Evolutionary conservation across 2,113 vertebrate genomes (phyloP), one percentile per base, ranked within the genome.

Genomic region (Sakesphorus luctuosus): DNA sequence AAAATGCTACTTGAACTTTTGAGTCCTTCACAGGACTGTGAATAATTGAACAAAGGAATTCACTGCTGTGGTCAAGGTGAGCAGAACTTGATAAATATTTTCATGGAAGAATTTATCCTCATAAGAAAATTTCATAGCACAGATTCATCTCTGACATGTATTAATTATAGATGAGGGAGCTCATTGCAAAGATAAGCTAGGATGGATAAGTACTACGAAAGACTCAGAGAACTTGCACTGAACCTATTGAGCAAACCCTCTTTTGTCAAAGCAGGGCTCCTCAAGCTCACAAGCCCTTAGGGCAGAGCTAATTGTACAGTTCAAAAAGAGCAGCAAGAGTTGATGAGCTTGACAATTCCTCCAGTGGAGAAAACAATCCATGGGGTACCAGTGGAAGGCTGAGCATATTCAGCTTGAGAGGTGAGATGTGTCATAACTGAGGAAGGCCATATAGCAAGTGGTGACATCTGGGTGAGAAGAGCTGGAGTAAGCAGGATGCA

Each of bases 31-130:
- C 11, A 88, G 43, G 50, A 77, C 85, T 86, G 53, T 95, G 94
- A 94, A 91, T 97, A 91, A 96, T 63, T 94, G 87, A 96, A 96
- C 72, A 94, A 88, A 92, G 63, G 58, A 80, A 63, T 90, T 93
- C 87, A 80, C 29, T 94, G 28, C 76, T 91, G 40, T 81, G 90
- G 93, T 88, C 82, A 94, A 92, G 85, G 75, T 86, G 79, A 96
- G 79, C 13, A 93, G 46, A 91, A 93, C 43, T 56, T 84, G 82
- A 83, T 77, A 95, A 95, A 92, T 86, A 93, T 83, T 94, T 96
- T 94, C 49, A 44, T 46, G 85, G 76, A 88, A 69, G 38, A 86
- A 67, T 40, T 81, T 82, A 91, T 23, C 63, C 71, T 85, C 82
- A 59, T 77, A 90, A 79, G 49, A 95, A 91, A 91, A 89, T 93